These are phyloP conservation scores for Hirundichthys speculiger DNA, from an alignment of 2,113 vertebrate species.

Conservation along the genomic window DNA sequence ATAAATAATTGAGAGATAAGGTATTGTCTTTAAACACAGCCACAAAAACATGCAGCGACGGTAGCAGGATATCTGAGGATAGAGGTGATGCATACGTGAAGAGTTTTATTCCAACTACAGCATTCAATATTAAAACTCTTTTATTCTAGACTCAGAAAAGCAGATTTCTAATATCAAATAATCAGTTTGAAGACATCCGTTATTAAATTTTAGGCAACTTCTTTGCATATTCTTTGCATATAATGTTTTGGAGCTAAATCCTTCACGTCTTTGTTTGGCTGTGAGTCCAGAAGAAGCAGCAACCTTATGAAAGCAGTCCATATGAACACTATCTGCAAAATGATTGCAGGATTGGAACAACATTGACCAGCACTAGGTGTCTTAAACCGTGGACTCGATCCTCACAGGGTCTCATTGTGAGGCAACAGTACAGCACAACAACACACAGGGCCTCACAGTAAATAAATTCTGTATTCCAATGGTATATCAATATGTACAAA, in stretches of 20 bases:
- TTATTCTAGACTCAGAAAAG: constrained; percentile 4
- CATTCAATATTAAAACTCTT: no score
- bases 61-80: constrained; percentile 50
- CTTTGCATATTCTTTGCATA: constrained; percentile 35
- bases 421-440: constrained; percentile 64
- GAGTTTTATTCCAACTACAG: constrained; percentile 50
- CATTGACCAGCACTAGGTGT: constrained; percentile 71
- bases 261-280: constrained; percentile 35
- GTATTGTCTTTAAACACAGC: constrained; percentile 44
- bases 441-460: constrained; percentile 68
- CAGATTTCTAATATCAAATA: constrained; percentile 36
- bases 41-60: constrained; percentile 60
- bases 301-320: constrained; percentile 57
- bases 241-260: constrained; percentile 43
- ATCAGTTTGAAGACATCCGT: constrained; percentile 45
- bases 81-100: constrained; percentile 10
- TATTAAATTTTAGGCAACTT: constrained; percentile 42
- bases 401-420: constrained; percentile 52
- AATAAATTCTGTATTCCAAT: constrained; percentile 57
- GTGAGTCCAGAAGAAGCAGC: constrained; percentile 28
- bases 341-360: constrained; percentile 31
- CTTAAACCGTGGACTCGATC: constrained; percentile 66
- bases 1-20: constrained; percentile 1
- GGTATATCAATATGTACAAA: constrained; percentile 60
- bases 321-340: constrained; percentile 68